phyloP scores from a whole-genome alignment of 2,888 invertebrate genomes.

The Drosophila neotestacea region DNA sequence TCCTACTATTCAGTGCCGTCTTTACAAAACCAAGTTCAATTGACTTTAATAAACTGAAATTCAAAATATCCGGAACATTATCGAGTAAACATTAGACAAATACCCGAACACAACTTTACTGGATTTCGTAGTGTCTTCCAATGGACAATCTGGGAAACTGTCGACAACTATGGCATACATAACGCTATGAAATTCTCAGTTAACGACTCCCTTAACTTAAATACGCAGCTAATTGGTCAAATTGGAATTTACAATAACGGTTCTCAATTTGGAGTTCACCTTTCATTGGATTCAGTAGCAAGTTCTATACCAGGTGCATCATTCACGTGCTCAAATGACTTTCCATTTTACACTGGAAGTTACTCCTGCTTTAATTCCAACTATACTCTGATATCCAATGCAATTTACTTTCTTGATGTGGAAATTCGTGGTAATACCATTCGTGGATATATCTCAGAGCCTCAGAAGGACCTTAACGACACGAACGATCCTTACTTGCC shows the following conservation, averaged over 20 bases:
- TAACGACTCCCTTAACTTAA: neutral
- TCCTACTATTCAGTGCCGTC: neutral
- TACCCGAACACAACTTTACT: neutral
- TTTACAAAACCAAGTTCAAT: neutral
- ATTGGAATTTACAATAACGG: conserved; percentile 21
- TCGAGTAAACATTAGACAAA: no score
- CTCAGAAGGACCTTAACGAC: conserved; percentile 1
- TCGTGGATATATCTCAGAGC: conserved; percentile 17
- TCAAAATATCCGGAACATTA: neutral
- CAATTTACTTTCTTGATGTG: conserved; percentile 29
- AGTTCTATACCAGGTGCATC: neutral
- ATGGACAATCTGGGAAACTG: conserved; percentile 1
- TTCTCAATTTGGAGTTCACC: neutral
- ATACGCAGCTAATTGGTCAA: neutral
- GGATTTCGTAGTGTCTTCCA: conserved; percentile 23
- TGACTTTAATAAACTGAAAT: neutral
- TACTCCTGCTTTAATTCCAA: conserved; percentile 4
- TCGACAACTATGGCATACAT: conserved; percentile 2
- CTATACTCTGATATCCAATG: conserved; percentile 13
- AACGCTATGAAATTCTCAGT: conserved; percentile 10
- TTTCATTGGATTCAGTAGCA: neutral
- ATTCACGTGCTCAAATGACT: neutral
- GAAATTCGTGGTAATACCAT: conserved; percentile 6
- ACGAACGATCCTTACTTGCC: neutral
- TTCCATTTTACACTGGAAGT: no score